Evolutionary conservation across 2,797 vertebrate species (phyloP).

Genomic region (Molossus alvarezi): DNA sequence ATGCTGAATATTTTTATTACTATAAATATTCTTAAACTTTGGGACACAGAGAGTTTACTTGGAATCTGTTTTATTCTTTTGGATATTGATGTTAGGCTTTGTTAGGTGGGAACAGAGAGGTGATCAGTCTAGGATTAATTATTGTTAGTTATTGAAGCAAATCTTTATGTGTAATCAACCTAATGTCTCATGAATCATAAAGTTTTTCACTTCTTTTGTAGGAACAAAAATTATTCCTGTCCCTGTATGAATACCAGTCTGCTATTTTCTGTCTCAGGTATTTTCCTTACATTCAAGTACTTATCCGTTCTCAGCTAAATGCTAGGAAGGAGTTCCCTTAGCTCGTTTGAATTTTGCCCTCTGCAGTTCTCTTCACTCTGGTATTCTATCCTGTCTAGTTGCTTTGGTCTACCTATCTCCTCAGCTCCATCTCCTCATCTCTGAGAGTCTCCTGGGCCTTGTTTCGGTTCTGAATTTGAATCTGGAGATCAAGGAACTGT

Average conservation of each 20-base stretch:
- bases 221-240: not conserved
- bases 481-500: not conserved
- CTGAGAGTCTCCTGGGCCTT: not conserved
- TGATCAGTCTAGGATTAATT: not conserved
- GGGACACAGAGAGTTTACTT: not conserved
- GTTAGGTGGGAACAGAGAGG: not conserved
- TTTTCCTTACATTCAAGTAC: not conserved
- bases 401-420: not conserved
- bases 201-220: not conserved
- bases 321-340: not conserved
- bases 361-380: not conserved
- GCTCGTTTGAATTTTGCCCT: not conserved
- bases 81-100: constrained; percentile 26
- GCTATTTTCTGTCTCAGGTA: not conserved
- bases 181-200: not conserved
- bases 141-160: not conserved
- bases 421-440: not conserved
- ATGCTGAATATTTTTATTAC: not conserved
- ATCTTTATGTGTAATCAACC: not conserved
- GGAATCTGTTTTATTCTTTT: not conserved
- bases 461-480: not conserved
- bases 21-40: constrained; percentile 13
- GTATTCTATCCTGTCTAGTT: not conserved
- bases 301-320: constrained; percentile 43
- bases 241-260: not conserved